Base-by-base conservation (phyloP, 2,888 invertebrate species). In the Sericinus montela region DNA sequence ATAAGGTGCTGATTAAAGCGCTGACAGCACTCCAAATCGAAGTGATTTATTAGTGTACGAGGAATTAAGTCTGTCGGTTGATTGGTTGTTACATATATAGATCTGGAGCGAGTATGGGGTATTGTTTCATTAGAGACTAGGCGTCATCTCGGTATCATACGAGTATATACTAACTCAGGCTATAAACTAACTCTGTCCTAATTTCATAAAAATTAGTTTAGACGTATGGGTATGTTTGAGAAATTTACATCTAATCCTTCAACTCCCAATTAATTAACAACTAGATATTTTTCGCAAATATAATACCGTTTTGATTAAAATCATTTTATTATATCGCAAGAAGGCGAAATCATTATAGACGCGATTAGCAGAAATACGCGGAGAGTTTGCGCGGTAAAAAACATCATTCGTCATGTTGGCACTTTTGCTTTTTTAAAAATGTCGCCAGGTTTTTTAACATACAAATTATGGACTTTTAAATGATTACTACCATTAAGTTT, bases 321-420 rank as follows among this genome's bases (percentile, higher is more conserved):
- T 48, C 43, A 48, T 38, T 40, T 43, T 51, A 43, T 49, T 48
- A 45, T 47, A 45, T 30, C 43, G 51, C 45, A 42, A 44, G 32
- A 52, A 48, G 53, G 53, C 56, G 47, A 54, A 65, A 65, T 65
- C 61, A 62, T 67, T 62, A 61, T 50, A 37, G 56, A 50, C 10
- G 49, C 45, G 53, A 50, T 56, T 56, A 56, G 52, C 53, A 46
- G 57, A 60, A 56, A 51, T 51, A 45, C 40, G 32, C 13, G 35
- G 44, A 14, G 19, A 11, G 38, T 48, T 43, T 32, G 32, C 38
- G 34, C 43, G 44, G 35, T 39, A 45, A 49, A 29, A 45, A 16
- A 38, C 11, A 34, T 19, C 44, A 15, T 45, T 29, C 13, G 29
- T 45, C 29, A 35, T 29, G 28, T 41, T 47, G 29, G 16, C n/a